Conservation (phyloP, 2,797 vertebrate species). For the Protonibea diacanthus region DNA sequence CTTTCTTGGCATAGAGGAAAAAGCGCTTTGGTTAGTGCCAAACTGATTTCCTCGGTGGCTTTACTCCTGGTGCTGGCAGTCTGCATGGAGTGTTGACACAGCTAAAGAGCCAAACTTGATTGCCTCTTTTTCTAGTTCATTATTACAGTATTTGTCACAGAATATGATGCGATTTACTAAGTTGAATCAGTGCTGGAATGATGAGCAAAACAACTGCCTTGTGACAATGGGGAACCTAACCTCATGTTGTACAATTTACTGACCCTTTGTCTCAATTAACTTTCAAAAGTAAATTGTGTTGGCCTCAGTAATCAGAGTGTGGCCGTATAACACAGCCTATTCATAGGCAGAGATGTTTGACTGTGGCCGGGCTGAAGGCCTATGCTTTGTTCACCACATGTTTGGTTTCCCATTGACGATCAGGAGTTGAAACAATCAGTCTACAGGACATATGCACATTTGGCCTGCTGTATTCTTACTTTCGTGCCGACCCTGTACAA, state of each 20-base stretch:
- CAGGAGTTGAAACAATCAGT: neutral
- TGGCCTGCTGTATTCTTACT: neutral
- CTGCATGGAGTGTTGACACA: conserved; percentile 64
- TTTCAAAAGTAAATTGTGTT: conserved; percentile 31
- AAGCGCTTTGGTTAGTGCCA: conserved; percentile 75
- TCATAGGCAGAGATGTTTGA: conserved; percentile 11
- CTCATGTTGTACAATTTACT: conserved; percentile 26
- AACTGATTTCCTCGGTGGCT: conserved; percentile 79
- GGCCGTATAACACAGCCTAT: neutral
- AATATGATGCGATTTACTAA: conserved; percentile 58
- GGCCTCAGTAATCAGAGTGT: neutral
- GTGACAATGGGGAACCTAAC: conserved; percentile 2
- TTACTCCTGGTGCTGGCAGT: conserved; percentile 68
- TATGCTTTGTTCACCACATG: neutral
- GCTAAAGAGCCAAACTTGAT: conserved; percentile 76
- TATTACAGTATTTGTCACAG: conserved; percentile 71
- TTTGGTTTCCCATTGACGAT: neutral
- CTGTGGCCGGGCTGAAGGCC: neutral
- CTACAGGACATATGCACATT: neutral
- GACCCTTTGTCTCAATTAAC: conserved; percentile 33
- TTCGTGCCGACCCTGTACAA: neutral
- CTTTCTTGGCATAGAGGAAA: conserved; percentile 69
- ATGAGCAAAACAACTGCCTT: conserved; percentile 23
- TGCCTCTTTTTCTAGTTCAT: conserved; percentile 66
- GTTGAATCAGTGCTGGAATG: conserved; percentile 16